These are phyloP conservation scores for Hypotaenidia philippensis DNA, from an alignment of 2,797 vertebrate species.

Conservation along the genomic window DNA sequence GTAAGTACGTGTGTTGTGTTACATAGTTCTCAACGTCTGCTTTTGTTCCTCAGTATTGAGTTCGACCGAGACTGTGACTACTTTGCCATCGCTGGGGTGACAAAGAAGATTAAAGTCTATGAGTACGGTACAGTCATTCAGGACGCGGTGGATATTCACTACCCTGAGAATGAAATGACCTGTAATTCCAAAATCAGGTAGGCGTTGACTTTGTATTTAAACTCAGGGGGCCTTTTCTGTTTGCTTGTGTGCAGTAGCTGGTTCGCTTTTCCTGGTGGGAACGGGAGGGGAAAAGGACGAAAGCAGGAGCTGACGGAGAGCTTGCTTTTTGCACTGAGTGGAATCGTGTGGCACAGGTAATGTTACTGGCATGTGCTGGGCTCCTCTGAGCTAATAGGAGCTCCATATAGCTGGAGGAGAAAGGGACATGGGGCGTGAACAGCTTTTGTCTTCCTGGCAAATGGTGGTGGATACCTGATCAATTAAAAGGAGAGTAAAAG, in stretches of 20 bases:
- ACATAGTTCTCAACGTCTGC: neutral
- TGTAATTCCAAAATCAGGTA: conserved; percentile 99
- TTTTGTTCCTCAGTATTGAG: conserved; percentile 89
- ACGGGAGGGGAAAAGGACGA: neutral
- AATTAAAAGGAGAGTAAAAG: neutral
- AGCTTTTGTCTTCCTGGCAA: neutral
- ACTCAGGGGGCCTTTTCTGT: neutral
- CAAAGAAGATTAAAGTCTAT: conserved; percentile 99
- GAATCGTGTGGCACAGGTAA: neutral
- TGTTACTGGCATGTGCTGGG: neutral
- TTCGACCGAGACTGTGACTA: conserved; percentile 99
- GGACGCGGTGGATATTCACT: conserved; percentile 99
- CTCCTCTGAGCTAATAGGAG: neutral
- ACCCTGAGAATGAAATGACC: conserved; percentile 99
- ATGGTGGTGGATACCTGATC: neutral
- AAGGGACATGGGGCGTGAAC: neutral
- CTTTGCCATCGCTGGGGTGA: conserved; percentile 98
- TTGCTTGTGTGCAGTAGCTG: neutral
- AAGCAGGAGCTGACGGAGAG: neutral
- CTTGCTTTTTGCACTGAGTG: neutral
- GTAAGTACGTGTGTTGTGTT: neutral
- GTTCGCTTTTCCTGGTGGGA: neutral
- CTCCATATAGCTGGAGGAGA: fast-evolving
- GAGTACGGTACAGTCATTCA: conserved; percentile 99
- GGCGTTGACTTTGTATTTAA: neutral